phyloP scores from a whole-genome alignment of 2,888 invertebrate genomes.

The Hypolimnas misippus region DNA sequence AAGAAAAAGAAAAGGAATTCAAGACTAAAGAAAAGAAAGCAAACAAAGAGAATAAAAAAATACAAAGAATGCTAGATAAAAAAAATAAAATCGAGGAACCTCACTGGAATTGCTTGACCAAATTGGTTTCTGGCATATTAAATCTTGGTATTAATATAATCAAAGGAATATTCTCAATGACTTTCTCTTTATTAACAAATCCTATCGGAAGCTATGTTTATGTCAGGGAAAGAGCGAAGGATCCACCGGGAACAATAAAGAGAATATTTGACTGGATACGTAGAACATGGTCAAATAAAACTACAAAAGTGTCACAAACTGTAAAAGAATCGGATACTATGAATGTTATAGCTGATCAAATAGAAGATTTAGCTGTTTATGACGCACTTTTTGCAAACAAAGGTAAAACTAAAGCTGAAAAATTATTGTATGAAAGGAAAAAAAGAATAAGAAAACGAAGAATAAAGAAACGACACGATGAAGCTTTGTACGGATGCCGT shows the following conservation, averaged over 20 bases:
- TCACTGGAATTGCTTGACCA: conserved; percentile 48
- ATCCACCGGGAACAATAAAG: conserved; percentile 47
- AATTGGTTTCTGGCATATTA: conserved; percentile 48
- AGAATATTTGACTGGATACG: conserved; percentile 43
- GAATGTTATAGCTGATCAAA: conserved; percentile 50
- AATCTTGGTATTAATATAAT: conserved; percentile 40
- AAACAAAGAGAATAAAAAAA: conserved; percentile 40
- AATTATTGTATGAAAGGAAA: conserved; percentile 37
- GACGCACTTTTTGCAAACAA: conserved; percentile 48
- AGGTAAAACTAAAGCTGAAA: conserved; percentile 52
- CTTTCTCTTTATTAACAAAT: conserved; percentile 44
- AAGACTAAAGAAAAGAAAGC: conserved; percentile 36
- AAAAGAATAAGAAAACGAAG: conserved; percentile 46
- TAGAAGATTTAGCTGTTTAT: conserved; percentile 48
- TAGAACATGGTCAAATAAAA: conserved; percentile 48
- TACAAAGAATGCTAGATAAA: conserved; percentile 41
- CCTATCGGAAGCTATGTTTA: conserved; percentile 51
- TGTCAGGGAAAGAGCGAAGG: conserved; percentile 39
- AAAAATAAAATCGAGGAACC: conserved; percentile 43
- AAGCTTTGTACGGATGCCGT: conserved; percentile 52
- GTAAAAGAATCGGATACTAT: conserved; percentile 52
- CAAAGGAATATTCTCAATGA: conserved; percentile 32
- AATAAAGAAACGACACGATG: conserved; percentile 48
- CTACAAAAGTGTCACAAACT: conserved; percentile 50
- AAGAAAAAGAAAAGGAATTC: conserved; percentile 43